Evolutionary conservation across 1,140 invertebrate species (phyloP).

Genomic region (Helicoverpa armigera): DNA sequence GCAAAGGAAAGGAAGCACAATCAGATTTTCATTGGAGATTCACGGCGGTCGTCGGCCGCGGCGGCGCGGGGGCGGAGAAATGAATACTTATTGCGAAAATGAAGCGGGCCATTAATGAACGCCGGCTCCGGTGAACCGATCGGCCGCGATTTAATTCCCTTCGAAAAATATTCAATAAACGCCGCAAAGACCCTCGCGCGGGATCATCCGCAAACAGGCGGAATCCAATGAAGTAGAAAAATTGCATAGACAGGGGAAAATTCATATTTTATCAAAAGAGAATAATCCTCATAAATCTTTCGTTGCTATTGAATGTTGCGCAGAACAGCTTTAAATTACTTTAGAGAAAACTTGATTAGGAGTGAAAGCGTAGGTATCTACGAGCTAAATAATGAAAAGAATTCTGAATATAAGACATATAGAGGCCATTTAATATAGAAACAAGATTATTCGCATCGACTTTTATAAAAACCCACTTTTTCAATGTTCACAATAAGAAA

Average conservation of each 20-base stretch:
- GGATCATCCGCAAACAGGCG: slow-evolving; percentile 67
- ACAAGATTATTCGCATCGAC: slow-evolving; percentile 57
- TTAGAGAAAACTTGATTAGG: slow-evolving; percentile 7
- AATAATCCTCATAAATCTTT: slow-evolving; percentile 47
- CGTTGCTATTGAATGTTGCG: slow-evolving; percentile 37
- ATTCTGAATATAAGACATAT: neutral
- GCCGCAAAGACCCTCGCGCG: slow-evolving; percentile 65
- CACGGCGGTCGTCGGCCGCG: slow-evolving; percentile 54
- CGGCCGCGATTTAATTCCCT: slow-evolving; percentile 74
- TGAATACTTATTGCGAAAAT: slow-evolving; percentile 85
- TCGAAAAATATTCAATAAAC: slow-evolving; percentile 84
- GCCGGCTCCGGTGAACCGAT: slow-evolving; percentile 70
- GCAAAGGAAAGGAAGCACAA: slow-evolving; percentile 81
- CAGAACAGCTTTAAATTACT: slow-evolving; percentile 30
- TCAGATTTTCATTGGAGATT: slow-evolving; percentile 80
- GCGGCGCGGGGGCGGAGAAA: slow-evolving; percentile 66
- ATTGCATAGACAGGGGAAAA: slow-evolving; percentile 57
- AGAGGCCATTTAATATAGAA: slow-evolving; percentile 1
- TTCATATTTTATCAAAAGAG: slow-evolving; percentile 47
- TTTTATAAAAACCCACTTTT: slow-evolving; percentile 60
- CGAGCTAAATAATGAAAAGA: neutral
- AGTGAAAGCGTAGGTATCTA: neutral
- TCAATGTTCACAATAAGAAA: slow-evolving; percentile 60
- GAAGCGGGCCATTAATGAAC: slow-evolving; percentile 81
- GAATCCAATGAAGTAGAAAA: slow-evolving; percentile 57